Conservation (phyloP, 2,113 vertebrate species). For the Pachypanchax playfairii region DNA sequence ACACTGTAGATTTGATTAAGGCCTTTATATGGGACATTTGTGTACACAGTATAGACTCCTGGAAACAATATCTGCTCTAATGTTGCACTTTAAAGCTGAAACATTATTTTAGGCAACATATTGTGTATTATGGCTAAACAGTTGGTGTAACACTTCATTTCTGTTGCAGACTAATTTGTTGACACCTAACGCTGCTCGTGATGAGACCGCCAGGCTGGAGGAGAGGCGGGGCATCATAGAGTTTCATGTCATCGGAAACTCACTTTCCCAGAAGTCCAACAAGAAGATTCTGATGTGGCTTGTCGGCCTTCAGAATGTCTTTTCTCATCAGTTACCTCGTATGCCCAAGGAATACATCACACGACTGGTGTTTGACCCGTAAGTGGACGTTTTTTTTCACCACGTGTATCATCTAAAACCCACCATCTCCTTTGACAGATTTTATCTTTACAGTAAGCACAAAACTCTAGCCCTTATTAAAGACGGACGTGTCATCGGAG, state of each 20-base stretch:
- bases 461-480: conserved; percentile 98
- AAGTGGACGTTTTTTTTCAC: conserved; percentile 57
- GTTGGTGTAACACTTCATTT: neutral
- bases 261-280: conserved; percentile 95
- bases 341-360: conserved; percentile 99
- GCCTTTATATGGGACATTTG: too few relatives aligned
- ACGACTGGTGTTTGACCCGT: conserved; percentile 97
- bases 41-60: too few relatives aligned
- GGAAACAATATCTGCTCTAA: too few relatives aligned
- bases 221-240: conserved; percentile 96
- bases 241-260: conserved; percentile 98
- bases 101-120: too few relatives aligned
- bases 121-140: too few relatives aligned
- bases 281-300: conserved; percentile 98
- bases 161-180: conserved; percentile 88
- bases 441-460: conserved; percentile 85
- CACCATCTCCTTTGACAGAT: neutral
- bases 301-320: conserved; percentile 97
- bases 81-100: too few relatives aligned
- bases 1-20: too few relatives aligned
- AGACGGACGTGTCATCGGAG: conserved; percentile 96
- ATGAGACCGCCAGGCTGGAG: conserved; percentile 95
- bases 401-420: accelerated
- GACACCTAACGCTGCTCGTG: conserved; percentile 94
- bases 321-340: conserved; percentile 96